These are phyloP conservation scores for Ciconia boyciana DNA, from an alignment of 2,113 vertebrate genomes.

Conservation along the genomic window DNA sequence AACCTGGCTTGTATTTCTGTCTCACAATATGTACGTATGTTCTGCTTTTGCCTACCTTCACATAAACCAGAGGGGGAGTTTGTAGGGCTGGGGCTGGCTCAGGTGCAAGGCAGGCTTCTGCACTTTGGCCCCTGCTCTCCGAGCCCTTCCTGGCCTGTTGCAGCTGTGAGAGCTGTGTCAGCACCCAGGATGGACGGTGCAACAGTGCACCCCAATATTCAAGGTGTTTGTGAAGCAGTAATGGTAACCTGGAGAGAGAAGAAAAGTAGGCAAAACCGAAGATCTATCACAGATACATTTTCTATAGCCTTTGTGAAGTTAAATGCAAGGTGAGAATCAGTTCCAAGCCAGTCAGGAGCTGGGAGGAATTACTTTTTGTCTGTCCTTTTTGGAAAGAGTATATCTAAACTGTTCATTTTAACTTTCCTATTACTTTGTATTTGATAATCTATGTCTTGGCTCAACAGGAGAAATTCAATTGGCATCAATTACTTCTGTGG, in stretches of 20 bases:
- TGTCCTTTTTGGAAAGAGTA: not conserved
- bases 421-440: not conserved
- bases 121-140: fast-evolving
- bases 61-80: not conserved
- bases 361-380: not conserved
- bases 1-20: not conserved
- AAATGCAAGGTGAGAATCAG: not conserved
- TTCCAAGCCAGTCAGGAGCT: not conserved
- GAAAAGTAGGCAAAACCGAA: not conserved
- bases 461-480: not conserved
- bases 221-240: not conserved
- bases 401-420: not conserved
- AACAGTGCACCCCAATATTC: not conserved
- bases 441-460: not conserved
- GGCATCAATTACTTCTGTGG: not conserved
- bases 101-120: not conserved
- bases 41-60: not conserved
- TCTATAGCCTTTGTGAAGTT: not conserved
- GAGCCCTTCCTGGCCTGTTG: not conserved
- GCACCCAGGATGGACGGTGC: not conserved
- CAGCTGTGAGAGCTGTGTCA: not conserved
- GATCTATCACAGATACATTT: not conserved
- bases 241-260: not conserved
- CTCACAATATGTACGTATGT: fast-evolving
- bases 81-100: fast-evolving